phyloP scores from a whole-genome alignment of 23 tunicate genomes.

The Trididemnum clinides region DNA sequence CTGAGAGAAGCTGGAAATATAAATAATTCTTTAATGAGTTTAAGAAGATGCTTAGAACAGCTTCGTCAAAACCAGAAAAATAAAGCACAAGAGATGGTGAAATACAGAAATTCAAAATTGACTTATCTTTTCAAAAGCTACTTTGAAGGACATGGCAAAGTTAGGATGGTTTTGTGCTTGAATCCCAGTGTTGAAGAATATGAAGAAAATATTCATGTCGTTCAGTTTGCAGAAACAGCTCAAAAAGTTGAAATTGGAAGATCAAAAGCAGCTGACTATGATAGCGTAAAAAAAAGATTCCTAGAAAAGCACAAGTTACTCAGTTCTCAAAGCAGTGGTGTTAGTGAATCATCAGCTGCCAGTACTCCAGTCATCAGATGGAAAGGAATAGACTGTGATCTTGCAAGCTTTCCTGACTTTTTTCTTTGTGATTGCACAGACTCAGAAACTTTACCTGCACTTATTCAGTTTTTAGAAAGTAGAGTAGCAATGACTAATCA shows the following conservation, averaged over 20 bases:
- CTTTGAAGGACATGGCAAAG: slow-evolving; percentile 95
- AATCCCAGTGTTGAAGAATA: slow-evolving; percentile 85
- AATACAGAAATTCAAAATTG: slow-evolving; percentile 91
- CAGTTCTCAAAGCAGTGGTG: neutral
- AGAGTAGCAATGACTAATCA: slow-evolving; percentile 40
- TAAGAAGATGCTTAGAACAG: slow-evolving; percentile 77
- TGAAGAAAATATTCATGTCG: slow-evolving; percentile 96
- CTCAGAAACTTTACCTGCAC: slow-evolving; percentile 48
- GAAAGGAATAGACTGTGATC: slow-evolving; percentile 52
- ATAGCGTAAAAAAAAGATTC: slow-evolving; percentile 50
- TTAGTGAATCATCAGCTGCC: neutral
- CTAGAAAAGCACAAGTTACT: slow-evolving; percentile 31
- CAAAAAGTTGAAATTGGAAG: slow-evolving; percentile 71
- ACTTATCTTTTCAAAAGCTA: slow-evolving; percentile 95
- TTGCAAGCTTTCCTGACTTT: slow-evolving; percentile 60
- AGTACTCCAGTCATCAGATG: slow-evolving; percentile 28
- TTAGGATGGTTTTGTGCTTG: slow-evolving; percentile 92
- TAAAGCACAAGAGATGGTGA: slow-evolving; percentile 73
- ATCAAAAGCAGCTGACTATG: slow-evolving; percentile 72
- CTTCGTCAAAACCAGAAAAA: slow-evolving; percentile 88
- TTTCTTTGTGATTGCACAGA: slow-evolving; percentile 60
- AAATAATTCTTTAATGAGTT: slow-evolving; percentile 94
- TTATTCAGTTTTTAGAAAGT: slow-evolving; percentile 44
- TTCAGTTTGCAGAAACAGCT: slow-evolving; percentile 96
- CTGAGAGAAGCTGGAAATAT: slow-evolving; percentile 96